Base-by-base conservation (phyloP, 1,140 invertebrate species). In the Scaptomyza pallida region DNA sequence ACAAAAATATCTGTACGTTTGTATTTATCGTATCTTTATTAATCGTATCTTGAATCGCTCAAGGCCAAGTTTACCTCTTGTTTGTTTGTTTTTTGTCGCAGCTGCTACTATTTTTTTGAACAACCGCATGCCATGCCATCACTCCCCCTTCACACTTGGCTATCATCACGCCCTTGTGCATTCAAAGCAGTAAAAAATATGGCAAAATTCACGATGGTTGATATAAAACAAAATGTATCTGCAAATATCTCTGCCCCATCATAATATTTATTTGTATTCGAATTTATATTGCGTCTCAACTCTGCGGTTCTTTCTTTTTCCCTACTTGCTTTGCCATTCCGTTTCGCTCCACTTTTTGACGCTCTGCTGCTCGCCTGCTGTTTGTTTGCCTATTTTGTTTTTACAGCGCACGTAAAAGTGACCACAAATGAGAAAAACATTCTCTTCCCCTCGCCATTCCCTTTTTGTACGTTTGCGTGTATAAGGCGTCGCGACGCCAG, bases 331-430 rank as follows among this genome's bases (percentile, higher is more conserved):
- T 1, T 30, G 0, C 8, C 30, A 35, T 2, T 15, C 33, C 13
- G 2, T 12, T 19, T 19, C 26, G 5, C 45, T 19, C 44, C 5
- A 19, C 8, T 23, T 4, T 13, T n/a, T 40, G 8, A 40, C 2
- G 2, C 13, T 40, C 12, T 51, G 13, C 6, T 40, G 12, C 71
- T 64, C 35, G 52, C 44, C 48, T 47, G 37, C 33, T 33, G 23
- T 16, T 5, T 9, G 12, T 75, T 64, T 35, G 52, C 44, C 48
- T 47, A 41, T 64, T 78, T 83, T 82, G 75, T 78, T 83, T 82
- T 83, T 78, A 83, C 75, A 78, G 40, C 75, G 75, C 62, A 69
- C 79, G 80, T 83, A 83, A 83, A 83, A 83, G 68, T 83, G 79
- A 83, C 79, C 79, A 68, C 79, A 83, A 83, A 83, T 78, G 79